Base-by-base conservation (phyloP, 2,113 vertebrate genomes). In the Menidia beryllina region DNA sequence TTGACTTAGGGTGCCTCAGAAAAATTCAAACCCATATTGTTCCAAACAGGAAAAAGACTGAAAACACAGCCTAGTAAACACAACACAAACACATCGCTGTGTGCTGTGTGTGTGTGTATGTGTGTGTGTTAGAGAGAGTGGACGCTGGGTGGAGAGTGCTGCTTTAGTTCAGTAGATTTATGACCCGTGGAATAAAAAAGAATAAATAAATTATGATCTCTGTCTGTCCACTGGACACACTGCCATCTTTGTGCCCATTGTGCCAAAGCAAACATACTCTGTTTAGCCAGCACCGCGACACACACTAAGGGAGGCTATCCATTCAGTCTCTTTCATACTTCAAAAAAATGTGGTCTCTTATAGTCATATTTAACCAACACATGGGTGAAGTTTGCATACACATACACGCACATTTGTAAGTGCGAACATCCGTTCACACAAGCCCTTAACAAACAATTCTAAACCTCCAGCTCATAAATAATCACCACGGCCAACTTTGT, bases 391-490 rank as follows among this genome's bases (percentile, higher is more conserved):
- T 49, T 60, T 70, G 21, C 47, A 55, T 55, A 34, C 72, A 48
- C 52, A 43, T 47, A 75, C 63, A 43, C 59, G 57, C 58, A 69
- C 64, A 17, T 51, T 5, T 59, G 20, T 57, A 81, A 77, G 74
- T 52, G 70, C 69, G 69, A 62, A 76, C 71, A 65, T 83, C 82
- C 81, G 81, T 68, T 81, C 72, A 75, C 83, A 83, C 81, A 68
- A 75, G 69, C 76, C 73, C 50, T 85, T 67, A 62, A 64, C 79
- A 89, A 86, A 89, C 86, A 87, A 82, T 58, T 27, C 70, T 78
- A 75, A 85, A 83, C 65, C 67, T 68, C 45, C 49, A 13, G 60
- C 77, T 75, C 83, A 86, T 86, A 86, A 90, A 89, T 85, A 90
- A 82, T 52, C 69, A 51, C 23, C 45, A 15, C 52, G 77, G 79